Conservation (phyloP, 2,797 vertebrate species). For the Cuniculus paca region DNA sequence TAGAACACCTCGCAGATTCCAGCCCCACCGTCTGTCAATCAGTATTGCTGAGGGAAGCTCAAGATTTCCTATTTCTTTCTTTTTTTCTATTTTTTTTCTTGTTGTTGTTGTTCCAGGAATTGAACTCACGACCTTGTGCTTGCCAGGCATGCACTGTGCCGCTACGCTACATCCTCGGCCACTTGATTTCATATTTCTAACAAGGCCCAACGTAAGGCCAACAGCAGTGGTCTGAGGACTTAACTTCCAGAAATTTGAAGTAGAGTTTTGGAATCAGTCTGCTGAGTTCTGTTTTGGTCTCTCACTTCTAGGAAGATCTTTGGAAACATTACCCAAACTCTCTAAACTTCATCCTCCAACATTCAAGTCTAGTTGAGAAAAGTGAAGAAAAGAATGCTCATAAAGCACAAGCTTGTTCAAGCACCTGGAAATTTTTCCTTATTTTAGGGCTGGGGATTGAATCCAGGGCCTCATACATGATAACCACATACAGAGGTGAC, state of each 20-base stretch:
- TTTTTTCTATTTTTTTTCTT: too few relatives aligned
- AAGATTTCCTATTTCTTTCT: not conserved
- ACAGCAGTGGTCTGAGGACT: not conserved
- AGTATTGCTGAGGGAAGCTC: too few relatives aligned
- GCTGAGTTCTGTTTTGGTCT: not conserved
- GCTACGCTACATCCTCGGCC: too few relatives aligned
- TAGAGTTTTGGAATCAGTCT: not conserved
- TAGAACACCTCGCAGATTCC: not conserved
- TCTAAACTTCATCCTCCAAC: not conserved
- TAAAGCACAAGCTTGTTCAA: not conserved
- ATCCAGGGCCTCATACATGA: not conserved
- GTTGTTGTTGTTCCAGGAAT: too few relatives aligned
- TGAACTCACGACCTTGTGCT: too few relatives aligned
- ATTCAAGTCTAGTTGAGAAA: not conserved
- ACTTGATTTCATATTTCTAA: not conserved
- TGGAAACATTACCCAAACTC: slow-evolving; percentile 23
- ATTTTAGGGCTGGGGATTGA: not conserved
- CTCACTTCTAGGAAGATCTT: not conserved
- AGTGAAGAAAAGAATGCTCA: not conserved
- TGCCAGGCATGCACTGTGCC: too few relatives aligned
- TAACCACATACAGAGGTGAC: not conserved
- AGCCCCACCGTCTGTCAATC: not conserved
- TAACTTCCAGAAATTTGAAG: not conserved
- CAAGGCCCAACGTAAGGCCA: not conserved
- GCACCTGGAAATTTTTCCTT: not conserved